Percentiles rank a stretch among this genome's conserved stretches.
Evolutionary conservation across 2,888 invertebrate species (phyloP).

Genomic region (Megamerina dolium): DNA sequence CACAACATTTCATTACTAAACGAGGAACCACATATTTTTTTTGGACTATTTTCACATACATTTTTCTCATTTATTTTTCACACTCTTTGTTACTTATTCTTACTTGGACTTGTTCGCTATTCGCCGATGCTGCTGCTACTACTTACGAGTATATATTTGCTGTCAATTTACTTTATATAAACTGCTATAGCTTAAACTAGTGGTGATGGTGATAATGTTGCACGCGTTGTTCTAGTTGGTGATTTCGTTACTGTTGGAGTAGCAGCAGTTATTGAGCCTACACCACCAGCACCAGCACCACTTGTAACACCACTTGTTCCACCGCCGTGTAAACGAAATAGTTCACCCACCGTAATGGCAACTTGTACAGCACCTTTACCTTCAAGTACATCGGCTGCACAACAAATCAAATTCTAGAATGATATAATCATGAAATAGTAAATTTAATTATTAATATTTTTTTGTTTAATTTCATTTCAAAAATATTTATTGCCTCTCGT

Average conservation of each 20-base stretch:
- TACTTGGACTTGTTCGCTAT: too few relatives aligned
- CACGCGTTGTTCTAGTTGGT: constrained; percentile 40
- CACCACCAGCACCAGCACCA: constrained; percentile 24
- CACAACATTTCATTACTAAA: too few relatives aligned
- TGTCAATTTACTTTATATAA: too few relatives aligned
- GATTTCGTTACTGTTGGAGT: constrained; percentile 32
- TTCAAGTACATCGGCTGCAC: constrained; percentile 86
- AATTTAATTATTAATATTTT: constrained; percentile 8
- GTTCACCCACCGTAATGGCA: constrained; percentile 80
- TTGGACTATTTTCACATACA: too few relatives aligned
- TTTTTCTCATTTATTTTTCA: too few relatives aligned
- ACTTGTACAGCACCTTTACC: constrained; percentile 82
- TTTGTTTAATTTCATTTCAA: neutral
- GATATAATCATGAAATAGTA: constrained; percentile 50
- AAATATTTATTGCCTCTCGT: too few relatives aligned
- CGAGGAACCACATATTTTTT: too few relatives aligned
- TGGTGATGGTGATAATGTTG: constrained; percentile 42
- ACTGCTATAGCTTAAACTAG: constrained; percentile 36
- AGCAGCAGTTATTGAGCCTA: too few relatives aligned
- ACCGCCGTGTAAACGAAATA: constrained; percentile 68
- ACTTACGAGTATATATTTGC: too few relatives aligned
- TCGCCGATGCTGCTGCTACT: too few relatives aligned
- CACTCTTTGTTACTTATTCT: too few relatives aligned
- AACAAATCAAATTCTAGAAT: constrained; percentile 78
- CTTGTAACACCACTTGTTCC: constrained; percentile 26